Percentiles rank a stretch among this genome's conserved stretches.
Conservation (phyloP, 1,140 invertebrate species). For the Drosophila littoralis region DNA sequence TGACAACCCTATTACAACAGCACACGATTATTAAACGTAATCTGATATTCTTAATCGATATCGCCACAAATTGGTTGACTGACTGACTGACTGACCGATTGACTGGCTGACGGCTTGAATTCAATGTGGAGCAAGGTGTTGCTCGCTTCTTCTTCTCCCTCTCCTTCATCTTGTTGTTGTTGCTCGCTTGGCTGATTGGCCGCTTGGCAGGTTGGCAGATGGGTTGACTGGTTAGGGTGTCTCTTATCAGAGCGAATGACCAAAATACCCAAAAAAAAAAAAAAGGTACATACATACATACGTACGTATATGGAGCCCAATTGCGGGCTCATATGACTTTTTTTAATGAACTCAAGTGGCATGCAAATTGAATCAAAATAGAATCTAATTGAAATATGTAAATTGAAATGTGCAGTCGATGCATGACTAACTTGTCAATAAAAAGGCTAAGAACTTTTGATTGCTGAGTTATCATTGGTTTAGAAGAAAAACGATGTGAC, state of each 20-base stretch:
- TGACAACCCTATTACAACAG: slow-evolving; percentile 22
- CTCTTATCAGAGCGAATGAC: slow-evolving; percentile 39
- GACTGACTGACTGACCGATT: slow-evolving; percentile 9
- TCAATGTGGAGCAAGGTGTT: slow-evolving; percentile 29
- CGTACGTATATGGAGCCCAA: neutral
- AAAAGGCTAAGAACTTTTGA: neutral
- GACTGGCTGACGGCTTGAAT: slow-evolving; percentile 15
- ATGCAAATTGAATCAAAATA: neutral
- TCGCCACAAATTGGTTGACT: neutral
- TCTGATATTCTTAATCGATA: slow-evolving; percentile 51
- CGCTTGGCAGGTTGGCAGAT: neutral
- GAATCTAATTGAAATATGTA: neutral
- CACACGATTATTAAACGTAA: slow-evolving; percentile 31
- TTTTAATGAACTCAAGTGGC: slow-evolving; percentile 19
- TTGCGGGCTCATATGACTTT: slow-evolving; percentile 32
- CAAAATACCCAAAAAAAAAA: slow-evolving; percentile 22
- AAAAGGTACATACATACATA: neutral
- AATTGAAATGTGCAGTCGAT: slow-evolving; percentile 11
- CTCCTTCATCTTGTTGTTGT: slow-evolving; percentile 2
- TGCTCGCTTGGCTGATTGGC: slow-evolving; percentile 6
- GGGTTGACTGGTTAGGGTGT: neutral
- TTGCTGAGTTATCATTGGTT: neutral
- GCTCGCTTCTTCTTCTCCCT: slow-evolving; percentile 15
- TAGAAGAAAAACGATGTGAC: slow-evolving; percentile 6
- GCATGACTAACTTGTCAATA: slow-evolving; percentile 18